Conservation (phyloP, 2,888 invertebrate genomes). For the Oscheius sp. region DNA sequence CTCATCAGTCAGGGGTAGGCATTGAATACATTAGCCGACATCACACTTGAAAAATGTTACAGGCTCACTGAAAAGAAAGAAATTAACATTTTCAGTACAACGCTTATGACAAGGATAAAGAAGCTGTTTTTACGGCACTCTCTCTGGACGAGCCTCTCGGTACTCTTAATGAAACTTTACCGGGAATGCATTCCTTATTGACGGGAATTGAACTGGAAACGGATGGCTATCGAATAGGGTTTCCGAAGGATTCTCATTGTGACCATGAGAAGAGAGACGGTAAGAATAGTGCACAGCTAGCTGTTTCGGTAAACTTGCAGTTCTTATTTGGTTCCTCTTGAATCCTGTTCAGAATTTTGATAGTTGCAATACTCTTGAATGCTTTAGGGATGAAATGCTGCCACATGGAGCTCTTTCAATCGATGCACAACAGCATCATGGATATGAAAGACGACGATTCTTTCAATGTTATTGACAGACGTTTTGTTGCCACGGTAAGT, state of each 20-base stretch:
- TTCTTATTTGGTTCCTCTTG: too few relatives aligned
- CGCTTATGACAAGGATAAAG: slow-evolving; percentile 4
- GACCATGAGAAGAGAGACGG: slow-evolving; percentile 3
- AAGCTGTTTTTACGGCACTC: neutral
- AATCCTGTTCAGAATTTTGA: too few relatives aligned
- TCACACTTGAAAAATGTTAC: too few relatives aligned
- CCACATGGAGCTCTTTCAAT: too few relatives aligned
- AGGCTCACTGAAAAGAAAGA: too few relatives aligned
- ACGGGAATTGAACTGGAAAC: slow-evolving; percentile 16
- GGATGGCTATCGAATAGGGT: slow-evolving; percentile 17
- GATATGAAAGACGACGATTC: too few relatives aligned
- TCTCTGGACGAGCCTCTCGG: slow-evolving; percentile 1
- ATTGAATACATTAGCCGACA: neutral
- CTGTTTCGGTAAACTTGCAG: too few relatives aligned
- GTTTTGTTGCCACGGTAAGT: too few relatives aligned
- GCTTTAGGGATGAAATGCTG: too few relatives aligned
- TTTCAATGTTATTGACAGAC: too few relatives aligned
- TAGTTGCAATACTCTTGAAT: too few relatives aligned
- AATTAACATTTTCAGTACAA: neutral
- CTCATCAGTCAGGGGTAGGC: slow-evolving; percentile 17
- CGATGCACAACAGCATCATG: too few relatives aligned
- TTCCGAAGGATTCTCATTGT: slow-evolving; percentile 17
- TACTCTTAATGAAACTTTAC: neutral
- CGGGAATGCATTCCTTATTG: neutral
- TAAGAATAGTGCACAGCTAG: neutral